These are phyloP conservation scores for Antigone vipio DNA, from an alignment of 2,113 vertebrate genomes.

Conservation along the genomic window DNA sequence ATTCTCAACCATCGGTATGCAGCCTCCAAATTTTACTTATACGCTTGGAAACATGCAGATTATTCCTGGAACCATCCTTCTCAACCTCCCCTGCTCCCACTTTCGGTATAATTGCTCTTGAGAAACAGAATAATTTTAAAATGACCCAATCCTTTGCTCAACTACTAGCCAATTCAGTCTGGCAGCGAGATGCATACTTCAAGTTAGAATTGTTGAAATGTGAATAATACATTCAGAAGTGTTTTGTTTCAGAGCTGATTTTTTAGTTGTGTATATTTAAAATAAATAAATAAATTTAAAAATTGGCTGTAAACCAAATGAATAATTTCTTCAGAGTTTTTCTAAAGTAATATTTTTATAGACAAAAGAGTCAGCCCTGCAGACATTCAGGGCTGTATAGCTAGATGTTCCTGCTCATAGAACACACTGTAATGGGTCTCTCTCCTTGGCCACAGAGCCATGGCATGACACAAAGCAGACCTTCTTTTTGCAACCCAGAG, in stretches of 20 bases:
- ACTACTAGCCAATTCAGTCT: neutral
- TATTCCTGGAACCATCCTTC: neutral
- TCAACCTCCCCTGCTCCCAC: neutral
- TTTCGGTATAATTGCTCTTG: neutral
- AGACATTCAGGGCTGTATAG: neutral
- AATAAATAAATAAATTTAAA: neutral
- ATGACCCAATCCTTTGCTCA: neutral
- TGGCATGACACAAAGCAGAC: slow-evolving; percentile 28
- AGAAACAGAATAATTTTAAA: neutral
- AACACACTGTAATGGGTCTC: neutral
- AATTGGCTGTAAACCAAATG: neutral
- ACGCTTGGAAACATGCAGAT: neutral
- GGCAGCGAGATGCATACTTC: neutral
- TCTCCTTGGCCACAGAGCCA: neutral
- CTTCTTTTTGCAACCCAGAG: slow-evolving; percentile 31
- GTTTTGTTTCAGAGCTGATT: neutral
- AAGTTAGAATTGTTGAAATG: neutral
- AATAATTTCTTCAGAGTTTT: neutral
- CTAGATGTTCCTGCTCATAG: neutral
- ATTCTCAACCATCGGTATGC: neutral
- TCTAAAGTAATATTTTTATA: neutral
- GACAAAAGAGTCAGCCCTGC: neutral
- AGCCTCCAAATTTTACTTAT: neutral
- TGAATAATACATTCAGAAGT: neutral
- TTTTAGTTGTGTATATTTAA: neutral